A percentile compares a stretch with the other conserved stretches of the same genome.
phyloP scores from a whole-genome alignment of 2,797 vertebrate genomes.

The Pseudomugil tenellus region DNA sequence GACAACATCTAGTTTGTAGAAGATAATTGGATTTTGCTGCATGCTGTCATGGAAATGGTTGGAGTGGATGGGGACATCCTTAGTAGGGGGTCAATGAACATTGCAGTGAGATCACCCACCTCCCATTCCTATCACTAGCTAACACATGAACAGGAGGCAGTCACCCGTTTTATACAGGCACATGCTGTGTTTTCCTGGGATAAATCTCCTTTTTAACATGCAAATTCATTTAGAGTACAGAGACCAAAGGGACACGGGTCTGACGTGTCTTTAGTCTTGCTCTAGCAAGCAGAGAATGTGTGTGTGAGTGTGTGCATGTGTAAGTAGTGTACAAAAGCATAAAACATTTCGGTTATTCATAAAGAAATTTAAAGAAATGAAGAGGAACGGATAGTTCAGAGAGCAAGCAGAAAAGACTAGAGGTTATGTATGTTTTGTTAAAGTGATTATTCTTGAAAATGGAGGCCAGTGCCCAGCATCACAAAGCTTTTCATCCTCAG shows the following conservation, averaged over 20 bases:
- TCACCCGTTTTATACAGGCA: slow-evolving; percentile 54
- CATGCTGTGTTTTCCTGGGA: slow-evolving; percentile 66
- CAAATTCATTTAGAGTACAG: slow-evolving; percentile 51
- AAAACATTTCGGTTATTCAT: slow-evolving; percentile 3
- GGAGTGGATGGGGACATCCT: slow-evolving; percentile 65
- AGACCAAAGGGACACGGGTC: slow-evolving; percentile 41
- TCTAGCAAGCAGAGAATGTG: slow-evolving; percentile 9
- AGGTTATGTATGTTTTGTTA: slow-evolving; percentile 29
- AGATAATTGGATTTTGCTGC: slow-evolving; percentile 86
- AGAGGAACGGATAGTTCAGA: slow-evolving; percentile 3
- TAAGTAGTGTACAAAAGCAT: neutral
- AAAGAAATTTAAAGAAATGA: slow-evolving; percentile 19
- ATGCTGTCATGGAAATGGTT: slow-evolving; percentile 69
- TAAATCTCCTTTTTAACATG: slow-evolving; percentile 74
- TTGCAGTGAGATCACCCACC: slow-evolving; percentile 68
- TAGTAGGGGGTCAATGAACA: slow-evolving; percentile 77
- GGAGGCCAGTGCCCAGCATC: slow-evolving; percentile 37
- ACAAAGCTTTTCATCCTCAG: slow-evolving; percentile 54
- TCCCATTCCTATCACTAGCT: slow-evolving; percentile 45
- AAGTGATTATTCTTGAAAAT: slow-evolving; percentile 31
- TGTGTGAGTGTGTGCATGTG: neutral
- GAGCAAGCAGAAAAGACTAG: neutral
- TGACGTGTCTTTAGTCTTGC: slow-evolving; percentile 31
- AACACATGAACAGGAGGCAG: slow-evolving; percentile 59
- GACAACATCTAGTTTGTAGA: slow-evolving; percentile 79